A percentile compares a stretch with the other conserved stretches of the same genome.
These are phyloP conservation scores for Melanocharis versteri DNA, from an alignment of 2,113 vertebrate species.

Conservation along the genomic window DNA sequence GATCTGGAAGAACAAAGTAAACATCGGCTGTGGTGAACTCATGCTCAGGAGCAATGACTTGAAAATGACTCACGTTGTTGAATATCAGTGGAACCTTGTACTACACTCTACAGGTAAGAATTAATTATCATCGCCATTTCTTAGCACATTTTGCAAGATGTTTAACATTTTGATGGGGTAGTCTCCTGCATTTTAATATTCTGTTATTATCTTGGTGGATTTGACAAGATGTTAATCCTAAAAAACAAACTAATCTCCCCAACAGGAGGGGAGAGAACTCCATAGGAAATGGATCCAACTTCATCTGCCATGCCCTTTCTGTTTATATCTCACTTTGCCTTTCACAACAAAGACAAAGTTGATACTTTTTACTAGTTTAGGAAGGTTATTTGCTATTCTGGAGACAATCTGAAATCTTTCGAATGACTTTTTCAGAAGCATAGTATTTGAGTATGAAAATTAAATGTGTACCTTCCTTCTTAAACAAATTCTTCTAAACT, in stretches of 20 bases:
- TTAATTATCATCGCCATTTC: background rate
- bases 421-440: slow-evolving; percentile 58
- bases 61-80: background rate
- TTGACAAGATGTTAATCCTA: background rate
- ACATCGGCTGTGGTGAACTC: background rate
- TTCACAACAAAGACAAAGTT: slow-evolving; percentile 33
- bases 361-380: slow-evolving; percentile 11
- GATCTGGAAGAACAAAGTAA: background rate
- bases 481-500: slow-evolving; percentile 68
- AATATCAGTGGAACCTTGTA: background rate
- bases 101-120: background rate
- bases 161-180: background rate
- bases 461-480: slow-evolving; percentile 62
- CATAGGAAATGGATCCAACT: background rate
- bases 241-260: background rate
- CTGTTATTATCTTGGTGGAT: background rate
- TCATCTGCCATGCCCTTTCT: background rate
- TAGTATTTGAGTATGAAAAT: slow-evolving; percentile 67
- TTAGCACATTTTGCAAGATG: background rate
- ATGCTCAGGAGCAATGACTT: background rate
- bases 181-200: background rate
- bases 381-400: background rate
- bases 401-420: slow-evolving; percentile 50
- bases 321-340: background rate
- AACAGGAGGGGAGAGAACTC: background rate